Base-by-base conservation (phyloP, 1,140 invertebrate genomes). In the Oryzaephilus surinamensis region DNA sequence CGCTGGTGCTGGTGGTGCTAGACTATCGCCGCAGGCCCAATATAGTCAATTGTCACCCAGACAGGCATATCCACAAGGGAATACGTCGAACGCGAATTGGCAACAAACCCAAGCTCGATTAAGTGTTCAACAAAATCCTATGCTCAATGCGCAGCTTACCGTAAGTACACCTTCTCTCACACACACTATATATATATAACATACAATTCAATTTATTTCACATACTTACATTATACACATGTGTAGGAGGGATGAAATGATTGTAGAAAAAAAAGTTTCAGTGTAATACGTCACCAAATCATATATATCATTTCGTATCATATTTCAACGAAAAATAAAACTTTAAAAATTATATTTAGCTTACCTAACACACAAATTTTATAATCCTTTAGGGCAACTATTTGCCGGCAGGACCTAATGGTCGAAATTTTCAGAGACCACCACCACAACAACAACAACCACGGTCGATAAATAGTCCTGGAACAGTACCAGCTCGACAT, bases 131-230 rank as follows among this genome's bases (percentile, higher is more conserved):
- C 78, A 82, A 59, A 84, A 84, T 65, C 80, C 84, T 4, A 80
- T 87, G 77, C 66, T 87, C 40, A 85, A 78, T 64, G 77, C 80
- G 41, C 81, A 84, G 60, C 63, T 84, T 39, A 76, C 77, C 51
- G 79, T 80, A 65, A 72, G 67, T 64, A n/a, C n/a, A n/a, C n/a
- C n/a, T n/a, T n/a, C n/a, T n/a, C n/a, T n/a, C n/a, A n/a, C n/a
- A n/a, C n/a, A n/a, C n/a, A n/a, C n/a, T n/a, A n/a, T n/a, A n/a
- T n/a, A 36, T 27, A 17, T 36, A 6, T 27, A 16, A 32, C 5
- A 32, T 32, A 32, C 11, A 15, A 3, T 16, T 15, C 16, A 32
- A 32, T 32, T 32, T 16, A 32, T 32, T 17, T 18, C 16, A 32
- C 16, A n/a, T n/a, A n/a, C n/a, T n/a, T n/a, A n/a, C n/a, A n/a